Percentiles rank a stretch among this genome's conserved stretches.
These are phyloP conservation scores for Otolemur crassicaudatus DNA, from an alignment of 2,797 vertebrate genomes.

Conservation along the genomic window DNA sequence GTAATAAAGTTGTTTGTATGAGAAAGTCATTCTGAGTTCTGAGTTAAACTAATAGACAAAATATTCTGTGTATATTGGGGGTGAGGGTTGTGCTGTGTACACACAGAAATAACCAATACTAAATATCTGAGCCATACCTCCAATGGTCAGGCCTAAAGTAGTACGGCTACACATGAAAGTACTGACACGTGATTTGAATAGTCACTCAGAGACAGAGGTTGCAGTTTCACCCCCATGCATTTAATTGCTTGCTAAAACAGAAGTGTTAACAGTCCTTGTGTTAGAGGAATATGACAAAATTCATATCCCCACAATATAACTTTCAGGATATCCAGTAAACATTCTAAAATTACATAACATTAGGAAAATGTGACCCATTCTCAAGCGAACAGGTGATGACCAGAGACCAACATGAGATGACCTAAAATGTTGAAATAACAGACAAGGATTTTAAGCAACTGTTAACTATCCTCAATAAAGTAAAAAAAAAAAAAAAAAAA, in stretches of 20 bases:
- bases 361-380: background rate
- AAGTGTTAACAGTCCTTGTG: background rate
- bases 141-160: background rate
- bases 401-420: background rate
- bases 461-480: background rate
- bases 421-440: background rate
- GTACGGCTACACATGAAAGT: background rate
- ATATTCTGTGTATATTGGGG: background rate
- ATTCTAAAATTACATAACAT: background rate
- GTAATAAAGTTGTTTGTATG: slow-evolving; percentile 39
- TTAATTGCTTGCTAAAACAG: background rate
- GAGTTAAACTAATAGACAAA: background rate
- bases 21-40: background rate
- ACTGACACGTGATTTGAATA: background rate
- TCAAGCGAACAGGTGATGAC: background rate
- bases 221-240: background rate
- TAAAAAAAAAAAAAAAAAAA: background rate
- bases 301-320: background rate
- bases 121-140: background rate
- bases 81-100: background rate
- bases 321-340: background rate
- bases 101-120: background rate
- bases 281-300: background rate
- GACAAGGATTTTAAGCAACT: background rate
- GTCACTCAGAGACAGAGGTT: background rate